Evolutionary conservation across 2,113 vertebrate species (phyloP).

Genomic region (Gyps fulvus): DNA sequence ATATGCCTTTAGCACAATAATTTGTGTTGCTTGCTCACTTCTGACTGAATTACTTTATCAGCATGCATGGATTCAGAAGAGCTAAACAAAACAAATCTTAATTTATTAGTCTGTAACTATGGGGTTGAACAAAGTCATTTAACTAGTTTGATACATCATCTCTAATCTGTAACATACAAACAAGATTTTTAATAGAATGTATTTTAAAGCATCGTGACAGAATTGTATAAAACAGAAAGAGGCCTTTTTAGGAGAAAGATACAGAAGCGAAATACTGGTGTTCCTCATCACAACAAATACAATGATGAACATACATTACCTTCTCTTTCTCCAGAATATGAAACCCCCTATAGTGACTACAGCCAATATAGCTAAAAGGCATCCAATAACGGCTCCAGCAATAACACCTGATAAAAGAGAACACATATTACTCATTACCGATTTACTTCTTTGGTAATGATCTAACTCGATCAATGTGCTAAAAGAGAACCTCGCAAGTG

Average conservation of each 20-base stretch:
- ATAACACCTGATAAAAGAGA: slow-evolving; percentile 66
- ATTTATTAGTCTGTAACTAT: background rate
- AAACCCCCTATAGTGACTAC: slow-evolving; percentile 69
- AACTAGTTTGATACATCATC: background rate
- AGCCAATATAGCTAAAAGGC: slow-evolving; percentile 72
- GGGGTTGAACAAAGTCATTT: background rate
- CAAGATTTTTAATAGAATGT: background rate
- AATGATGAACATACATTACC: slow-evolving; percentile 46
- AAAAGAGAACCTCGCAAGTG: background rate
- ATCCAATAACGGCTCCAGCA: slow-evolving; percentile 73
- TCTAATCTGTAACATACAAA: background rate
- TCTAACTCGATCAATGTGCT: background rate
- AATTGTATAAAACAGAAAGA: background rate
- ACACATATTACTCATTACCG: background rate
- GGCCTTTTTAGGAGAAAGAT: background rate
- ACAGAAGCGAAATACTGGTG: background rate
- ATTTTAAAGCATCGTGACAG: background rate
- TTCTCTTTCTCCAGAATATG: slow-evolving; percentile 84
- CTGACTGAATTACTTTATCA: background rate
- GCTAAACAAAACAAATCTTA: background rate
- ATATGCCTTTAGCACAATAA: background rate
- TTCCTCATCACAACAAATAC: background rate
- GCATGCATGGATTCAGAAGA: background rate
- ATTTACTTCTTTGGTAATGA: background rate
- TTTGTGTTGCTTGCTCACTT: background rate